Base-by-base conservation (phyloP, 30 jellyfish, hydroid and myxozoan genomes). In the Rhopilema esculentum region DNA sequence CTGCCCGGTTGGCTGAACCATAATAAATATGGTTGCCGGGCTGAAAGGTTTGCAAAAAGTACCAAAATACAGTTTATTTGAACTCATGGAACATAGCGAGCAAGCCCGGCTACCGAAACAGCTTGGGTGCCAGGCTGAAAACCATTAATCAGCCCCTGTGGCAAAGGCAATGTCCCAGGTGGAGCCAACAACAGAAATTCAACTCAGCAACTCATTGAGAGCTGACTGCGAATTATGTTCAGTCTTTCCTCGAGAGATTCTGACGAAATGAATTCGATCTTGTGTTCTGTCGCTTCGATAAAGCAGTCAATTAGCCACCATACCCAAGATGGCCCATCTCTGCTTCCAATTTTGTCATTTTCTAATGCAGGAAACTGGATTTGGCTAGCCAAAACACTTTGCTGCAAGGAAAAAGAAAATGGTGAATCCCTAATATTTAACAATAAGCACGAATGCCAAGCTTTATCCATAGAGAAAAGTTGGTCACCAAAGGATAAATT, bases 281-380 rank as follows among this genome's bases (percentile, higher is more conserved):
- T 79, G 68, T 53, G 69, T n/a, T 74, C 75, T 0, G 68, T 30
- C 9, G 94, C 23, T 16, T 75, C 24, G 27, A 85, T 21, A 27
- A 85, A 85, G 63, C 52, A 62, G 66, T 85, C 94, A 8, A 94
- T 77, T 69, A 89, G 28, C 97, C 97, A 94, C 98, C 98, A 94
- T 16, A 94, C 25, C 98, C 98, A 94, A 19, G 48, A 77, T 18
- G 98, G 98, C n/a, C 98, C 98, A 33, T 89, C 82, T 31, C 88
- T 80, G 20, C 72, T 26, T 6, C 65, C 48, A 24, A 85, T 17
- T 68, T 85, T 77, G 15, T 80, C 94, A 9, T 72, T 29, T 26
- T 52, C 88, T 40, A 61, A 27, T 1, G 18, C 90, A 27, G 98
- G 98, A 49, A 93, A 31, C 30, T 66, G 62, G 6, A 92, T 66